A percentile compares a stretch with the other conserved stretches of the same genome.
phyloP scores from a whole-genome alignment of 2,113 vertebrate genomes.

The Rhizomys pruinosus region DNA sequence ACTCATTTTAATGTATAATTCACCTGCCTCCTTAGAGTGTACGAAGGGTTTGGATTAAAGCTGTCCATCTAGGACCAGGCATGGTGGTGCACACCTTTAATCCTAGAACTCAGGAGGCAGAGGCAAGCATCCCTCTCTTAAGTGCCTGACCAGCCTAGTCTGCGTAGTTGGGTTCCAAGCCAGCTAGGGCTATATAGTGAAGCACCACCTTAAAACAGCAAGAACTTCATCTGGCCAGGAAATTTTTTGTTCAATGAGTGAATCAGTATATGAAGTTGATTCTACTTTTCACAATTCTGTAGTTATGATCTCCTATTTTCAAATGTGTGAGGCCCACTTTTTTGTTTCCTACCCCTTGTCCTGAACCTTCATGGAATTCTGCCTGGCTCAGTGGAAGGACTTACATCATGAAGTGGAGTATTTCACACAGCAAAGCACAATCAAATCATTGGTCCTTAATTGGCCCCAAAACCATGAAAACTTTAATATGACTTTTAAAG shows the following conservation, averaged over 20 bases:
- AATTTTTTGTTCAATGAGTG: slow-evolving; percentile 2
- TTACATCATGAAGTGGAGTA: neutral
- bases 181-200: too few relatives aligned
- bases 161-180: too few relatives aligned
- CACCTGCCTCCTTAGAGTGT: neutral
- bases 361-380: neutral
- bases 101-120: too few relatives aligned
- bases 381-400: neutral
- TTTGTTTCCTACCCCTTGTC: neutral
- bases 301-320: neutral
- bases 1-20: neutral
- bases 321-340: neutral
- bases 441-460: neutral
- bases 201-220: too few relatives aligned
- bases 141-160: too few relatives aligned
- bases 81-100: too few relatives aligned
- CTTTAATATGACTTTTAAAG: neutral
- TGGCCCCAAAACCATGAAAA: neutral
- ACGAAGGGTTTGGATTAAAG: neutral
- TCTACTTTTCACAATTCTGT: neutral
- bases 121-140: too few relatives aligned
- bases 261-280: neutral
- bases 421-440: neutral
- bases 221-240: neutral
- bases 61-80: too few relatives aligned